Base-by-base conservation (phyloP, 2,797 vertebrate species). In the Lophura swinhoii region DNA sequence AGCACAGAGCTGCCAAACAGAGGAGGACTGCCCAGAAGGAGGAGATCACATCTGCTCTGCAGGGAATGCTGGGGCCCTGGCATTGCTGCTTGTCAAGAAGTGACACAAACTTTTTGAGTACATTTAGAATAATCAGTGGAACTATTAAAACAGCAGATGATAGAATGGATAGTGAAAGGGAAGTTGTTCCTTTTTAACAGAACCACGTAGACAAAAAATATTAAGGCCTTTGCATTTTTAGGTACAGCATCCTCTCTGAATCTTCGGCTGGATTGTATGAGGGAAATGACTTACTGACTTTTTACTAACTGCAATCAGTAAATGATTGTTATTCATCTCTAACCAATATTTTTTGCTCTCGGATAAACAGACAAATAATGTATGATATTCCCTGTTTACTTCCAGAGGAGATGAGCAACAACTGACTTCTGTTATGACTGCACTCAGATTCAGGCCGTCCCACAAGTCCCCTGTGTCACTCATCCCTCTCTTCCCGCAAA, bases 301-400 rank as follows among this genome's bases (percentile, higher is more conserved):
- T 91, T 46, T 72, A 48, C 24, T 81, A 63, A 85, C 49, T 62
- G 49, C 44, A 93, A 69, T 91, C 23, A 93, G 58, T 26, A 89
- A 83, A 93, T 87, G 80, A 41, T 44, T 90, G 43, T 72, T 83
- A 62, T 67, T 82, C 12, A 43, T 48, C 43, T 83, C 59, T 64
- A 82, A 80, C 46, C 31, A 83, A 64, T 92, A 69, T 26, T 86
- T 79, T 84, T 94, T 75, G 28, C 70, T 55, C 84, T 85, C 73
- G 55, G 62, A 67, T 43, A 37, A 77, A 37, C 59, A 71, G 55
- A 46, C 39, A 91, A 90, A 88, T 78, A 82, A 64, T 55, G 67
- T n/a, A 43, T 43, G 46, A 71, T 84, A 88, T 66, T 72, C 84
- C 87, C 78, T 92, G 77, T 90, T 95, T 96, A 71, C 74, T 96